Base-by-base conservation (phyloP, 2,113 vertebrate species). In the Odocoileus hemionus region DNA sequence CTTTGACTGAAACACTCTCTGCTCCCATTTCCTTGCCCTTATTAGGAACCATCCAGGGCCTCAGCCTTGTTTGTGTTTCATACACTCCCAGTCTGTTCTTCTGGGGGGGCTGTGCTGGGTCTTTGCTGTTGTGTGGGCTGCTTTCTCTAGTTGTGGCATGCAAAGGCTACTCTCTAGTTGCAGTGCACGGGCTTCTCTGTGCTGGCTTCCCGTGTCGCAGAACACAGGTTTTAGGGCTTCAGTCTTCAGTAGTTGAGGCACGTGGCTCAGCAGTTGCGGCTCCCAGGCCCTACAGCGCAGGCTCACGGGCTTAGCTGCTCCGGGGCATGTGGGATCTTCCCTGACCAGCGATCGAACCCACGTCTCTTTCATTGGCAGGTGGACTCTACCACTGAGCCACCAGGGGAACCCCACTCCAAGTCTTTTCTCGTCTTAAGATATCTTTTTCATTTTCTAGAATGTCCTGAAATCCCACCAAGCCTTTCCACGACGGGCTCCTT, bases 91-190 rank as follows among this genome's bases (percentile, higher is more conserved):
- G n/a, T 21, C n/a, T 70, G n/a, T n/a, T 74, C 26, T 74, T 70
- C 1, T 5, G n/a, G 0, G 0, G 5, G 17, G 19, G 19, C 67
- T 39, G n/a, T 74, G 19, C 19, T 74, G n/a, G 67, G 19, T 74
- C 67, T 74, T 39, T 0, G 0, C 6, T 39, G 67, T 0, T 1
- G n/a, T 39, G 67, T 13, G 10, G 67, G 67, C 36, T 39, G 23
- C 12, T 25, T 74, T 39, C 67, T 74, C n/a, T 74, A 74, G n/a
- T 0, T 25, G n/a, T 6, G 67, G 67, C 67, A 39, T 3, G 67
- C 36, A 74, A 36, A 74, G 11, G 21, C 36, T 74, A 1, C 64
- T 70, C 64, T 36, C 64, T 70, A 70, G 64, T 9, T 6, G n/a
- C n/a, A 70, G 23, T 6, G 64, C n/a, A 36, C 64, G 11, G 64